Evolutionary conservation across 2,797 vertebrate species (phyloP).

Genomic region (Peromyscus melanophrys): DNA sequence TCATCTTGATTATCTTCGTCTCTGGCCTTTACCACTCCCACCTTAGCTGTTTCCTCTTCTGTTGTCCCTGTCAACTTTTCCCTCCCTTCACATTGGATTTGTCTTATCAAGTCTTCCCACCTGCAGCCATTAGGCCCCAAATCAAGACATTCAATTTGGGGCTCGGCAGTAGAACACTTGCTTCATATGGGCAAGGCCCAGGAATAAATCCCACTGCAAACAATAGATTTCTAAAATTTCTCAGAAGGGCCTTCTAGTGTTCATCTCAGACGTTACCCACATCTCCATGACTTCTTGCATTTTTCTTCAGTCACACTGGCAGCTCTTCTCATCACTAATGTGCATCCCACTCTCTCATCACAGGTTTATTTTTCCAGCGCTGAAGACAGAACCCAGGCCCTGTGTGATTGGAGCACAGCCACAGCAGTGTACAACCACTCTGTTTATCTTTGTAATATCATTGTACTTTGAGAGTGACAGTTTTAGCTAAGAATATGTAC

Average conservation of each 20-base stretch:
- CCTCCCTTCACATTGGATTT: neutral
- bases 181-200: neutral
- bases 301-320: neutral
- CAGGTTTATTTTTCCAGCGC: neutral
- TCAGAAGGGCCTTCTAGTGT: neutral
- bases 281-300: neutral
- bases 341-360: neutral
- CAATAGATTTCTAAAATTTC: neutral
- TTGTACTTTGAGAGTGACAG: neutral
- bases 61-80: too few relatives aligned
- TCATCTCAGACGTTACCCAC: neutral
- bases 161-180: neutral
- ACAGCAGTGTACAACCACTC: neutral
- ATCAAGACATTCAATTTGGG: neutral
- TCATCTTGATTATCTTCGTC: neutral
- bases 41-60: neutral
- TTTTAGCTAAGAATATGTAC: neutral
- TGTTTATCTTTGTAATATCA: neutral
- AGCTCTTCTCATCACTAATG: neutral
- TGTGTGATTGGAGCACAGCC: neutral
- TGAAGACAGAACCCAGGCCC: neutral
- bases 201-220: neutral
- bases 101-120: neutral
- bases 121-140: neutral
- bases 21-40: neutral